These are phyloP conservation scores for Scomber colias DNA, from an alignment of 2,113 vertebrate genomes.

Conservation along the genomic window DNA sequence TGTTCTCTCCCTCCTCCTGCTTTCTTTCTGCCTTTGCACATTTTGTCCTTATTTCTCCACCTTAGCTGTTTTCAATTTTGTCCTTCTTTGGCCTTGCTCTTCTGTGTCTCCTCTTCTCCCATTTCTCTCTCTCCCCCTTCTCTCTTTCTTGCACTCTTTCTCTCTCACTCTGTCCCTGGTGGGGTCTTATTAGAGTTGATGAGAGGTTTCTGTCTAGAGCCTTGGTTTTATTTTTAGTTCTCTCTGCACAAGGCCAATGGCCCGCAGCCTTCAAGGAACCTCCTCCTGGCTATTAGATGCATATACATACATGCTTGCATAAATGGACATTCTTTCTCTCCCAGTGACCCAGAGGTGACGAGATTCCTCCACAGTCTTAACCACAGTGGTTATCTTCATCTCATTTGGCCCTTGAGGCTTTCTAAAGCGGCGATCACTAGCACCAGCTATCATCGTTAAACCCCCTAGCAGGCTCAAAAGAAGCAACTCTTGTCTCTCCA, in stretches of 20 bases:
- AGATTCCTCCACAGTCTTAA: conserved; percentile 6
- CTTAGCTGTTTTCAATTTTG: conserved; percentile 52
- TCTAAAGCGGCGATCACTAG: conserved; percentile 29
- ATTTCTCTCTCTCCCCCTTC: conserved; percentile 8
- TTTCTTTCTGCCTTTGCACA: conserved; percentile 52
- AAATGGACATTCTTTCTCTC: conserved; percentile 23
- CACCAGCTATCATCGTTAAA: conserved; percentile 44
- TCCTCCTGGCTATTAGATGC: conserved; percentile 54
- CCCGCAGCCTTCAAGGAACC: conserved; percentile 69
- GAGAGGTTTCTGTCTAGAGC: conserved; percentile 78
- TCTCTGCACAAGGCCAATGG: conserved; percentile 56
- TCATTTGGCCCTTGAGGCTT: conserved; percentile 44
- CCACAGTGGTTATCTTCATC: conserved; percentile 42
- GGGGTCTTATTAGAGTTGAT: conserved; percentile 78
- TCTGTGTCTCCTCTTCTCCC: conserved; percentile 43
- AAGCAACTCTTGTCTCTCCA: conserved; percentile 23
- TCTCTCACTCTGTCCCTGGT: conserved; percentile 61
- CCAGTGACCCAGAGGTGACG: conserved; percentile 46
- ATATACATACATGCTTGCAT: conserved; percentile 43
- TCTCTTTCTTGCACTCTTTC: neutral
- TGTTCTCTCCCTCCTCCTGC: conserved; percentile 12
- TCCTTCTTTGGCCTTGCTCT: conserved; percentile 74
- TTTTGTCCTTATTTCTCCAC: conserved; percentile 65
- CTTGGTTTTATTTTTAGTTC: conserved; percentile 81
- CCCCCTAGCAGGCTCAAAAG: conserved; percentile 28